These are phyloP conservation scores for Lipotes vexillifer DNA, from an alignment of 2,113 vertebrate genomes.

Conservation along the genomic window DNA sequence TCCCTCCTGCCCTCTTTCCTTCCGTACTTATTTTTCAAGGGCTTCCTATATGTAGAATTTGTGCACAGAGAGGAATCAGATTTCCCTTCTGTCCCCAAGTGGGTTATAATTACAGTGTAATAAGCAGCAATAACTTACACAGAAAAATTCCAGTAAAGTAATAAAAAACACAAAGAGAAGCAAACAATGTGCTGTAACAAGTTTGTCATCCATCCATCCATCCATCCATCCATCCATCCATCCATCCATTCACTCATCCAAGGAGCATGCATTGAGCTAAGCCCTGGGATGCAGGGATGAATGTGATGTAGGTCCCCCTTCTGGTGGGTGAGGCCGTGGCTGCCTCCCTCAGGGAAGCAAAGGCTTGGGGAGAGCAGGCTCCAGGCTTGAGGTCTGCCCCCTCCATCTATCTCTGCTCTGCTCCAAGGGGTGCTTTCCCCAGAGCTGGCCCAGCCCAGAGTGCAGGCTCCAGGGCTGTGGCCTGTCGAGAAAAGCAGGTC, in stretches of 20 bases:
- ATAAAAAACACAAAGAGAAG: neutral
- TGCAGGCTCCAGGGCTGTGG: neutral
- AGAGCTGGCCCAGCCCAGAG: neutral
- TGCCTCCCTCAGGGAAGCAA: neutral
- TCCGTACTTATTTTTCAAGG: neutral
- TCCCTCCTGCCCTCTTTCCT: neutral
- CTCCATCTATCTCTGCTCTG: neutral
- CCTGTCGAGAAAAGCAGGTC: neutral
- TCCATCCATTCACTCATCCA: neutral
- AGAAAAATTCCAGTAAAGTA: neutral
- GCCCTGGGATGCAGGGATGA: neutral
- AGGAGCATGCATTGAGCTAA: rapidly evolving
- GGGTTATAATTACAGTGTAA: neutral
- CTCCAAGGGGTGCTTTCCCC: neutral
- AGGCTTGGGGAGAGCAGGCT: neutral
- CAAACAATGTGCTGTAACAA: neutral
- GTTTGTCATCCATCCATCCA: neutral
- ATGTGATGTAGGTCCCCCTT: too few relatives aligned
- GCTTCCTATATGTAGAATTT: neutral
- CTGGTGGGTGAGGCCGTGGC: neutral
- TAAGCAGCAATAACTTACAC: neutral
- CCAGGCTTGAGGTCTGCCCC: neutral
- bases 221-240: neutral
- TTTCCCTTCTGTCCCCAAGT: neutral
- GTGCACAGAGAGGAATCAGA: neutral